A percentile compares a stretch with the other conserved stretches of the same genome.
Evolutionary conservation across 30 jellyfish, hydroid and myxozoan genomes (phyloP).

Genomic region (Nemopilema nomurai): DNA sequence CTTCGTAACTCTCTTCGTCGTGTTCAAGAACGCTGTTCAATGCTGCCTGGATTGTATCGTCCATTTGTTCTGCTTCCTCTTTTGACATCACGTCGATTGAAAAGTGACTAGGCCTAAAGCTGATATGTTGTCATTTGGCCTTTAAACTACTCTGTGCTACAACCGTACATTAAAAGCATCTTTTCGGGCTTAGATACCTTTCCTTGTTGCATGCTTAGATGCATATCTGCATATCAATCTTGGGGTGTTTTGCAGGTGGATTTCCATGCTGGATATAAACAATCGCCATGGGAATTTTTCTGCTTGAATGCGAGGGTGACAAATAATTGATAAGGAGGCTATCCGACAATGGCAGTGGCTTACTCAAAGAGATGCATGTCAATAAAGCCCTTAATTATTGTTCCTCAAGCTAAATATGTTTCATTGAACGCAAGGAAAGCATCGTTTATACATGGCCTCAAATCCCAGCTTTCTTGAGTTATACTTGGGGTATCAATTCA

Average conservation of each 20-base stretch:
- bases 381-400: no score
- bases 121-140: not conserved
- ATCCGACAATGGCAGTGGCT: no score
- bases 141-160: not conserved
- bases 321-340: not conserved
- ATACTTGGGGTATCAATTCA: no score
- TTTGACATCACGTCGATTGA: not conserved
- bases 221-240: not conserved
- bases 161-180: not conserved
- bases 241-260: not conserved
- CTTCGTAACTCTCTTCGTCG: constrained; percentile 39
- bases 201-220: not conserved
- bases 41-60: not conserved
- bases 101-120: not conserved
- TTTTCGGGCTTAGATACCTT: not conserved
- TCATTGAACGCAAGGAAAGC: no score
- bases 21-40: not conserved
- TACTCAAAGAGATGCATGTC: no score
- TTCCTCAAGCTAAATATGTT: no score
- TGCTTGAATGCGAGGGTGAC: not conserved
- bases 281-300: not conserved
- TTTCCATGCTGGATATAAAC: not conserved
- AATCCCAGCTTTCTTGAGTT: no score
- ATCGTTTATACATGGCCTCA: no score
- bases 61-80: not conserved